A percentile compares a stretch with the other conserved stretches of the same genome.
Conservation (phyloP, 2,113 vertebrate genomes). For the Leucopsar rothschildi region DNA sequence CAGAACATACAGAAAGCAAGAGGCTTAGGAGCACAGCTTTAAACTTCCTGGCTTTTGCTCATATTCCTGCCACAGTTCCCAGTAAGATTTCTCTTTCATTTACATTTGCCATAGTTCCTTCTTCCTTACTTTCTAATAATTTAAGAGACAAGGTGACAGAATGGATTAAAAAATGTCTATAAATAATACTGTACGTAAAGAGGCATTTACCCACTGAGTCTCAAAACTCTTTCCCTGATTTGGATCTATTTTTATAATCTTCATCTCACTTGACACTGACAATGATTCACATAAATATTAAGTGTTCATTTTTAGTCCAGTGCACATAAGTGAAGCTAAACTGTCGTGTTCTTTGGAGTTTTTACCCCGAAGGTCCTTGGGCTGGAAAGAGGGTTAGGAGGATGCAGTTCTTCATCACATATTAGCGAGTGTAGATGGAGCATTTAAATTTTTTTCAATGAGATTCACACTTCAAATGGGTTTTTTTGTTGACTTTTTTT, state of each 20-base stretch:
- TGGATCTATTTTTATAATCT: conserved; percentile 49
- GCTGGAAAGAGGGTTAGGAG: background rate
- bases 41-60: background rate
- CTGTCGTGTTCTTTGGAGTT: background rate
- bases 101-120: background rate
- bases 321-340: conserved; percentile 27
- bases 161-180: conserved; percentile 55
- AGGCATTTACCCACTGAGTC: conserved; percentile 46
- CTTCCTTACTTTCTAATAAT: conserved; percentile 47
- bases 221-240: conserved; percentile 33
- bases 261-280: conserved; percentile 57
- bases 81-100: background rate
- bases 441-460: background rate
- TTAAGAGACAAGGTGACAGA: conserved; percentile 57
- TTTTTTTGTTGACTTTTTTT: background rate
- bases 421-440: background rate
- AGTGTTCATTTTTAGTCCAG: conserved; percentile 47
- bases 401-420: background rate
- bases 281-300: conserved; percentile 66
- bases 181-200: conserved; percentile 40
- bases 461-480: background rate
- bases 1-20: background rate
- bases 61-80: background rate
- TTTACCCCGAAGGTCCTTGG: background rate
- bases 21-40: background rate